Conservation (phyloP, 2,113 vertebrate species). For the Probosciger aterrimus region DNA sequence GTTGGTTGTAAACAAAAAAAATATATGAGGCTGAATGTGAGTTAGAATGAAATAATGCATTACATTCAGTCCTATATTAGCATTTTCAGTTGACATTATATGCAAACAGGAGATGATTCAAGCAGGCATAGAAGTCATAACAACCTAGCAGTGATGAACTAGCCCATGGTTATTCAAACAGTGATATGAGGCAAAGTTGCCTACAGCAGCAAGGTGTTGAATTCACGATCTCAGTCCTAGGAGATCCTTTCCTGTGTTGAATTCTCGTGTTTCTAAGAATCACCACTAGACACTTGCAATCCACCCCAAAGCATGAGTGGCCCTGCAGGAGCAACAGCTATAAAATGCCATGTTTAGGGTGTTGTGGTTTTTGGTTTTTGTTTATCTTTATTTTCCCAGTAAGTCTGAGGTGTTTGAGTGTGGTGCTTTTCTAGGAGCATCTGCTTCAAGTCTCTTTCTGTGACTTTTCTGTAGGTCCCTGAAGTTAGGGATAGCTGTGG, state of each 20-base stretch:
- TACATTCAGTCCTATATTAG: not conserved
- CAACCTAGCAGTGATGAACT: not conserved
- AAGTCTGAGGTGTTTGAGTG: not conserved
- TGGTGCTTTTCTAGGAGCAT: not conserved
- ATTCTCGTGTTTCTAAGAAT: not conserved
- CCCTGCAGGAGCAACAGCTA: not conserved
- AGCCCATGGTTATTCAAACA: not conserved
- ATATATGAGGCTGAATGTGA: not conserved
- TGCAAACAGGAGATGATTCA: not conserved
- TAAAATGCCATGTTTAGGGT: not conserved
- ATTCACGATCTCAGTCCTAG: not conserved
- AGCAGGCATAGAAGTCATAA: not conserved
- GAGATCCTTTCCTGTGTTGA: not conserved
- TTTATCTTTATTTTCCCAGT: not conserved
- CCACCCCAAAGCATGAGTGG: not conserved
- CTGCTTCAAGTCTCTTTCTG: not conserved
- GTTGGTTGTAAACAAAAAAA: not conserved
- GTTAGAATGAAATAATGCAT: not conserved
- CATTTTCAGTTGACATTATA: not conserved
- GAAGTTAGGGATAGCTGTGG: not conserved
- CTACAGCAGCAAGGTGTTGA: not conserved
- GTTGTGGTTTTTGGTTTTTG: not conserved
- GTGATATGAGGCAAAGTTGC: not conserved
- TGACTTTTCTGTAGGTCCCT: not conserved
- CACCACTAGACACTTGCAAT: not conserved